Conservation (phyloP, 2,113 vertebrate genomes). For the Vicugna pacos region DNA sequence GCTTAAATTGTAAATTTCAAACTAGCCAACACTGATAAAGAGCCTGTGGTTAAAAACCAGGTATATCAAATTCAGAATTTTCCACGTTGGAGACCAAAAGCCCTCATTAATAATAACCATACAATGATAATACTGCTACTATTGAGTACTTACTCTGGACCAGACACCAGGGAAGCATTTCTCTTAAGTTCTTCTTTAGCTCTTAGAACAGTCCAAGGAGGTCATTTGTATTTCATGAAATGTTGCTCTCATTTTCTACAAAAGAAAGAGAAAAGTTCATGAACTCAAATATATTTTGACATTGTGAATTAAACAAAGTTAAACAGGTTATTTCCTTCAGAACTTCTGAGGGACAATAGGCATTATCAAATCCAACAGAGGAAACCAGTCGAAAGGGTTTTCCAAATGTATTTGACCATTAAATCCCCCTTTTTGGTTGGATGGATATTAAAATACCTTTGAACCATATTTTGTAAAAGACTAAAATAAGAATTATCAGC, state of each 20-base stretch:
- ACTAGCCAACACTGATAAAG: neutral
- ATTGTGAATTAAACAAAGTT: slow-evolving; percentile 28
- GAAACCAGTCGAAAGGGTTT: neutral
- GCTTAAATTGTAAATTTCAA: neutral
- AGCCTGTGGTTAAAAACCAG: neutral
- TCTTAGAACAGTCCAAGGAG: neutral
- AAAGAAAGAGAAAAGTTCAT: slow-evolving; percentile 8
- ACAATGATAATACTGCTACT: neutral
- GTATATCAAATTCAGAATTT: neutral
- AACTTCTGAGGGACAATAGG: neutral
- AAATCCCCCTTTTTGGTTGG: neutral
- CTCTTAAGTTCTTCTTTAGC: slow-evolving; percentile 27
- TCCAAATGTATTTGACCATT: neutral
- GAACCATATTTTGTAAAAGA: neutral
- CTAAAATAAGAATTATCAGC: neutral
- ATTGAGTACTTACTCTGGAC: neutral
- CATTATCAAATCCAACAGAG: neutral
- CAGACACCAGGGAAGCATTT: neutral
- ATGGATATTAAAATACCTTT: neutral
- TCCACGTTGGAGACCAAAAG: neutral
- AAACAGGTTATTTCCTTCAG: slow-evolving; percentile 37
- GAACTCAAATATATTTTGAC: slow-evolving; percentile 30
- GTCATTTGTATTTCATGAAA: slow-evolving; percentile 27
- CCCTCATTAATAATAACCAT: neutral
- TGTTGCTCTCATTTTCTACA: neutral